Conservation (phyloP, 30 jellyfish, hydroid and myxozoan species). For the Turritopsis dohrnii region DNA sequence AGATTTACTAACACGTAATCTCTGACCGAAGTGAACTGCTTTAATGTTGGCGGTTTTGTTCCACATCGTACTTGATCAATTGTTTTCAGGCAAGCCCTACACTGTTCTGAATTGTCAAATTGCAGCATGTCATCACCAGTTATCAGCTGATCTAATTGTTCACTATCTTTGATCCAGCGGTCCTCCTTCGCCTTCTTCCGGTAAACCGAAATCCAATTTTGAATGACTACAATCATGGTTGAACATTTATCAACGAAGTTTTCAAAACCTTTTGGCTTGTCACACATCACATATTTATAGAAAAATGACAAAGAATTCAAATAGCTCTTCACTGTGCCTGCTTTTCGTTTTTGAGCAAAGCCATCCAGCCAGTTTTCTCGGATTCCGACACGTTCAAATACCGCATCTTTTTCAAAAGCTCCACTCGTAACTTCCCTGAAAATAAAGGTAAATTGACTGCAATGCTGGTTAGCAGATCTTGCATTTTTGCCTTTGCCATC, state of each 20-base stretch:
- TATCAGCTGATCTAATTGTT: slow-evolving; percentile 21
- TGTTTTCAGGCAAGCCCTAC: neutral
- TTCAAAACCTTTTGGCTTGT: neutral
- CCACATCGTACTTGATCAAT: neutral
- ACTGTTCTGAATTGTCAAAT: neutral
- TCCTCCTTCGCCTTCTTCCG: neutral
- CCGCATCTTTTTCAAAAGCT: neutral
- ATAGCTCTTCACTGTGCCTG: slow-evolving; percentile 37
- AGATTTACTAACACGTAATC: neutral
- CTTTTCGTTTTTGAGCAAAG: neutral
- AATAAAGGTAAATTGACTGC: neutral
- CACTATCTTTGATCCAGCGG: slow-evolving; percentile 10
- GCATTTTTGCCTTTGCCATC: neutral
- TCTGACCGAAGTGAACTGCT: neutral
- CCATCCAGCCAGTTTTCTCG: slow-evolving; percentile 27
- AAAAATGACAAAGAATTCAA: slow-evolving; percentile 28
- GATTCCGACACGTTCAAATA: neutral
- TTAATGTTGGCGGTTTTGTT: neutral
- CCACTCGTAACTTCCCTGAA: neutral
- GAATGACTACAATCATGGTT: neutral
- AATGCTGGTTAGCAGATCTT: neutral
- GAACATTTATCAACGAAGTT: neutral
- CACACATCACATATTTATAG: slow-evolving; percentile 8
- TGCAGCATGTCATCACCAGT: slow-evolving; percentile 1
- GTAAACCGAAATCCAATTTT: slow-evolving; percentile 10